Percentiles rank a stretch among this genome's conserved stretches.
Conservation (phyloP, 2,113 vertebrate genomes). For the Lycaon pictus region DNA sequence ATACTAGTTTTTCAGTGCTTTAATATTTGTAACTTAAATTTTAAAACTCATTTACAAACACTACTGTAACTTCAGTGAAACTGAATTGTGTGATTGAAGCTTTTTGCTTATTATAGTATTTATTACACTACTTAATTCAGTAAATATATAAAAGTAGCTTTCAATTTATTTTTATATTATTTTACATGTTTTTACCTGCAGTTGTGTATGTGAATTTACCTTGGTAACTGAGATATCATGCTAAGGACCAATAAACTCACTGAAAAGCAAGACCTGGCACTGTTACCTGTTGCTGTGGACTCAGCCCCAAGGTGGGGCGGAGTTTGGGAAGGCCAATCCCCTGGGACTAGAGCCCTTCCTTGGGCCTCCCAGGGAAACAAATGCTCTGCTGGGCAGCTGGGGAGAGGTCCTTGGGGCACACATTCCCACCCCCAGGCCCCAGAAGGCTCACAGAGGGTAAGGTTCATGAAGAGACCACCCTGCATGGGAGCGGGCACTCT, state of each 20-base stretch:
- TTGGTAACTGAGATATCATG: conserved; percentile 87
- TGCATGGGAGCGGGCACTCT: neutral
- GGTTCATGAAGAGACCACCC: neutral
- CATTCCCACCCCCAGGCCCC: neutral
- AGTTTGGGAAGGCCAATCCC: neutral
- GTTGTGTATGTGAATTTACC: conserved; percentile 90
- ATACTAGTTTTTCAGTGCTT: conserved; percentile 90
- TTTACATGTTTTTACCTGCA: conserved; percentile 92
- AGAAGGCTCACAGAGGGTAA: rapidly evolving
- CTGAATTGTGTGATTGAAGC: conserved; percentile 96
- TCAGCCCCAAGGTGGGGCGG: neutral
- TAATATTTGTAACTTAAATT: conserved; percentile 88
- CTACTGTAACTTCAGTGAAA: conserved; percentile 98
- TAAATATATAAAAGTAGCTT: conserved; percentile 90
- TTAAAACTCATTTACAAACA: conserved; percentile 91
- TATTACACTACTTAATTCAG: conserved; percentile 94
- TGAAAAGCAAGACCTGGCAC: neutral
- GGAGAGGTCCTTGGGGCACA: neutral
- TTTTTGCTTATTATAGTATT: conserved; percentile 95
- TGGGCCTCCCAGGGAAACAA: too few species aligned
- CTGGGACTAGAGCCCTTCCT: neutral
- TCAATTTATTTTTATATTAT: conserved; percentile 93
- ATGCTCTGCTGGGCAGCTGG: conserved; percentile 38
- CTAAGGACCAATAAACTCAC: conserved; percentile 90
- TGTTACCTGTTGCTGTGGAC: neutral